Base-by-base conservation (phyloP, 2,797 vertebrate genomes). In the Petrocephalus schoutedeni region DNA sequence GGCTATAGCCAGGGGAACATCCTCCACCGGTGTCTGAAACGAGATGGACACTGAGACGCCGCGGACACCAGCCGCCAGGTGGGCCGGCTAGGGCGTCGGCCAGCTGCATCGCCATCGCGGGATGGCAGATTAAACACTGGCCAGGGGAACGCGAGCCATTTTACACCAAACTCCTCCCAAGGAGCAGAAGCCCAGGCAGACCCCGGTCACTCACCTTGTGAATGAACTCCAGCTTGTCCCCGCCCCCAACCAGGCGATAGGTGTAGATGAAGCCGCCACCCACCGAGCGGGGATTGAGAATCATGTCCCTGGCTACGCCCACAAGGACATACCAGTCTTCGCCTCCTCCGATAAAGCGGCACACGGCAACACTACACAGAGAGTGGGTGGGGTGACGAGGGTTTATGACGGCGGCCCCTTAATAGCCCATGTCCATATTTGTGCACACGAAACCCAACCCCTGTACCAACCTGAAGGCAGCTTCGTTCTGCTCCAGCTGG, bases 271-370 rank as follows among this genome's bases (percentile, higher is more conserved):
- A 99, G 0, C 98, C 98, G 0, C 98, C 98, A 0, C 94, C 94
- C 49, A 98, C 97, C 0, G 98, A 99, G 86, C 98, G 96, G 0
- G 98, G 98, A 91, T 99, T 99, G 87, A 99, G 95, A 36, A 99
- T 98, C 93, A 99, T 96, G 93, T 99, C 98, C 94, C 98, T 97
- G 92, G 98, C 98, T 0, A 99, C 98, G 0, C 98, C 98, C 86
- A 99, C 98, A 89, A 99, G 94, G 89, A 99, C 97, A 0, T 97
- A 98, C 98, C 98, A 99, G 58, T 99, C 98, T 0, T 99, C 98
- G 0, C 97, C 97, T 0, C 97, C 95, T 86, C 97, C 98, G 89
- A 96, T 94, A 91, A 99, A 99, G 0, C 97, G 96, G 90, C 98
- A 99, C 41, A 98, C 97, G 0, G 98, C 96, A 88, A 99, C 98